Evolutionary conservation across 2,113 vertebrate genomes (phyloP).

Genomic region (Heteronetta atricapilla): DNA sequence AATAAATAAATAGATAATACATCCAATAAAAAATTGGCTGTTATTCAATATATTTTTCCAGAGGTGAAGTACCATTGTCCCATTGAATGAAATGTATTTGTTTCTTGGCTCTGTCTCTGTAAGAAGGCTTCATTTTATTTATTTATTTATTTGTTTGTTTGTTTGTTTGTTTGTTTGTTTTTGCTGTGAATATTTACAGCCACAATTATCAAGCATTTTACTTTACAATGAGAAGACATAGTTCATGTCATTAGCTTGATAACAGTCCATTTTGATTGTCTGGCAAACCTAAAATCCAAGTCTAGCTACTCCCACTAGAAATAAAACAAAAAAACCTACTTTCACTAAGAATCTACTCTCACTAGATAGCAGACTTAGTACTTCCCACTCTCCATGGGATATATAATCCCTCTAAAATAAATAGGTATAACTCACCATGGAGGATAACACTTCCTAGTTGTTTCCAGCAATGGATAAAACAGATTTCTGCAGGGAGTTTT

Average conservation of each 20-base stretch:
- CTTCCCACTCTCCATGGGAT: not conserved
- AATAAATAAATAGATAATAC: not conserved
- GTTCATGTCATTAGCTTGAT: not conserved
- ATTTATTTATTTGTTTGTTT: not conserved
- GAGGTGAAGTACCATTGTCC: not conserved
- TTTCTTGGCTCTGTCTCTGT: not conserved
- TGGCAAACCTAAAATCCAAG: not conserved
- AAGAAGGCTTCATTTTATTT: not conserved
- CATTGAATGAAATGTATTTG: not conserved
- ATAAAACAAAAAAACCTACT: accelerated
- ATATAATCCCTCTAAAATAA: not conserved
- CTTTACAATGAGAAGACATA: not conserved
- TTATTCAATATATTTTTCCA: not conserved
- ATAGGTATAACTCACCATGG: not conserved
- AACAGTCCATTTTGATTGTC: not conserved
- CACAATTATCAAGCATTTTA: not conserved
- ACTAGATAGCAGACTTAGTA: not conserved
- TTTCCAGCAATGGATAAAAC: not conserved
- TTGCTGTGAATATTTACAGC: not conserved
- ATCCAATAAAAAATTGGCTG: not conserved
- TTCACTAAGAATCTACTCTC: not conserved
- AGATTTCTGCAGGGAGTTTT: not conserved
- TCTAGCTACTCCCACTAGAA: not conserved
- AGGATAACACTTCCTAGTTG: not conserved
- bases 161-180: too few relatives aligned